Conservation (phyloP, 37 sponge, comb jelly and placozoan species). For the Amphimedon queenslandica region DNA sequence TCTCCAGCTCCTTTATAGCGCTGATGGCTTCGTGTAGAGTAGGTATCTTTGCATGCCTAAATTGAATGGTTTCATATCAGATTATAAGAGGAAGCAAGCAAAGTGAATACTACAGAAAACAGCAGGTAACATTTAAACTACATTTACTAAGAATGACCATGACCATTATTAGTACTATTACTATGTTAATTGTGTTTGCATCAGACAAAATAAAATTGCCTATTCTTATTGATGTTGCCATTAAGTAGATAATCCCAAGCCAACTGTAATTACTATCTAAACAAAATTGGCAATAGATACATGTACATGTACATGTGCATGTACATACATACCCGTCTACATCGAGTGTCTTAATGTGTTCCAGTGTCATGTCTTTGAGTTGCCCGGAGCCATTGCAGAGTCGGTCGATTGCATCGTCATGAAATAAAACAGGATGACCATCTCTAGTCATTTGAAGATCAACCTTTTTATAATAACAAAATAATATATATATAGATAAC, state of each 20-base stretch:
- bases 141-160: no score
- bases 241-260: no score
- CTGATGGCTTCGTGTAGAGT: conserved; percentile 40
- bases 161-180: no score
- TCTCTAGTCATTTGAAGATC: conserved; percentile 38
- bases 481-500: no score
- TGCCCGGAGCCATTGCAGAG: conserved; percentile 26
- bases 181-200: no score
- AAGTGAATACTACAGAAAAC: no score
- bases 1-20: conserved; percentile 25
- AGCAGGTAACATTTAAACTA: no score
- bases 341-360: conserved; percentile 19
- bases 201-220: no score
- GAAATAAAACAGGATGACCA: conserved; percentile 38
- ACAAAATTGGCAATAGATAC: neutral
- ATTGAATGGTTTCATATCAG: no score
- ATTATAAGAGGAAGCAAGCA: no score
- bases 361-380: conserved; percentile 25
- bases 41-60: conserved; percentile 15
- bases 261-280: neutral
- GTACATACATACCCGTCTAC: conserved; percentile 5
- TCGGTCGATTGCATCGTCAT: conserved; percentile 37
- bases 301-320: neutral
- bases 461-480: no score
- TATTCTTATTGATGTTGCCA: no score